Conservation (phyloP, 2,113 vertebrate genomes). For the Microcebus lehilahytsara region DNA sequence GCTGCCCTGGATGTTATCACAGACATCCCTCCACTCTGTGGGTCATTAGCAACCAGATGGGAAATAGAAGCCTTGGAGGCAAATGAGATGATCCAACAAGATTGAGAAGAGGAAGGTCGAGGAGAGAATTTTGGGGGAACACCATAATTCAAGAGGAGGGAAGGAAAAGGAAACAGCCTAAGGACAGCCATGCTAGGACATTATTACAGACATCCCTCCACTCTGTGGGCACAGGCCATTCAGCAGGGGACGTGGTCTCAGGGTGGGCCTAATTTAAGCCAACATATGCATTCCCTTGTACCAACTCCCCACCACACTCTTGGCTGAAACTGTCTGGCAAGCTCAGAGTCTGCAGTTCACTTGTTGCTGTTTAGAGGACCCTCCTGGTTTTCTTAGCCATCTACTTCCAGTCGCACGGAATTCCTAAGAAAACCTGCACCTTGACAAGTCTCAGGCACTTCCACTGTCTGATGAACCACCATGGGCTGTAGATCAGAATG, state of each 20-base stretch:
- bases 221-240: background rate
- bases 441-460: background rate
- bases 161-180: background rate
- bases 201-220: background rate
- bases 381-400: background rate
- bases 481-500: background rate
- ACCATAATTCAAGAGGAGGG: background rate
- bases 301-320: background rate
- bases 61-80: background rate
- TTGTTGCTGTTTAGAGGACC: background rate
- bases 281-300: background rate
- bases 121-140: background rate
- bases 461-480: background rate
- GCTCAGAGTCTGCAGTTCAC: background rate
- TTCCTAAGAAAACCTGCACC: slow-evolving; percentile 11
- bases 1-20: background rate
- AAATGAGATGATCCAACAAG: background rate
- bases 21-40: background rate
- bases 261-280: background rate
- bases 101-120: background rate
- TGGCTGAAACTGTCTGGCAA: background rate
- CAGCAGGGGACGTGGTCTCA: background rate
- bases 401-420: background rate
- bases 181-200: background rate
- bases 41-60: background rate